These are phyloP conservation scores for Poeciliopsis presidionis DNA, from an alignment of 2,797 vertebrate genomes.

Conservation along the genomic window DNA sequence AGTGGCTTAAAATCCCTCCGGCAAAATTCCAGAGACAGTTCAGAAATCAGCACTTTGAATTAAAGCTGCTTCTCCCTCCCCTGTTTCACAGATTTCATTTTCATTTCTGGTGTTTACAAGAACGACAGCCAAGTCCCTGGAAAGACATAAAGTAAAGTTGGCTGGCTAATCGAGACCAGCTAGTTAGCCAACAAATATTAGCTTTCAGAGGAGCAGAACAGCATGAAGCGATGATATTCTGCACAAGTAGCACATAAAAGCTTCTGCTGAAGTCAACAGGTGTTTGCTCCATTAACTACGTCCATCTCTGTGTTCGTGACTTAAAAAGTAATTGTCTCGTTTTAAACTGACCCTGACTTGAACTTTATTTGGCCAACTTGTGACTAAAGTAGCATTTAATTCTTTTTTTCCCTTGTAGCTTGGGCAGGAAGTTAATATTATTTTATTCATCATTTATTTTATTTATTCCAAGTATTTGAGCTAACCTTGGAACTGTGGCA, in stretches of 20 bases:
- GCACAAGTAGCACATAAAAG: not conserved
- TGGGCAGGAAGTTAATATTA: not conserved
- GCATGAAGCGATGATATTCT: not conserved
- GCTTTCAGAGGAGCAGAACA: not conserved
- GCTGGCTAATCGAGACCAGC: not conserved
- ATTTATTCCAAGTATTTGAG: not conserved
- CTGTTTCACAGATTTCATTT: not conserved
- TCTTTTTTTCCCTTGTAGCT: not conserved
- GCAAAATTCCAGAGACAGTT: not conserved
- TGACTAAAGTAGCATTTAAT: not conserved
- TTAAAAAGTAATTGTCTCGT: not conserved
- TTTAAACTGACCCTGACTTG: not conserved
- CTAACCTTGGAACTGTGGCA: not conserved
- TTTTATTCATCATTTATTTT: not conserved
- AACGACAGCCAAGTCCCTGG: not conserved
- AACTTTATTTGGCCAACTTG: not conserved
- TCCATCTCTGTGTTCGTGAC: not conserved
- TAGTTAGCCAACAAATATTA: not conserved
- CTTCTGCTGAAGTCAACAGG: not conserved
- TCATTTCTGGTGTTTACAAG: slow-evolving; percentile 1
- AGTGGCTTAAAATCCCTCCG: not conserved
- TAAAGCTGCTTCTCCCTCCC: not conserved
- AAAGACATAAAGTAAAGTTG: not conserved
- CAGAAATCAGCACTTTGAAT: not conserved
- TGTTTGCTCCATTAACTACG: not conserved